Evolutionary conservation across 2,888 invertebrate species (phyloP).

Genomic region (Dolomedes plantarius): DNA sequence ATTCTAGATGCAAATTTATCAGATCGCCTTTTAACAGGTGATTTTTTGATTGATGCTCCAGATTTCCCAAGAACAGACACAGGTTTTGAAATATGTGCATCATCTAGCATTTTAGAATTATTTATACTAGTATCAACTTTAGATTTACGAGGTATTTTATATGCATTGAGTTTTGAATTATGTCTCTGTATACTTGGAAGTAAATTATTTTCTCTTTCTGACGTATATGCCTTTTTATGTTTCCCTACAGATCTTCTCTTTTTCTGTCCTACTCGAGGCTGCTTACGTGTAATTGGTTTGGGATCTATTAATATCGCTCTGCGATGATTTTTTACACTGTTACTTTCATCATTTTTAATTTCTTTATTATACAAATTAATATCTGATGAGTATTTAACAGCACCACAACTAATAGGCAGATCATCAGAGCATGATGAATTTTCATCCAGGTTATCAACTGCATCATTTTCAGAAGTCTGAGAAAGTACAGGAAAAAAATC

Average conservation of each 20-base stretch:
- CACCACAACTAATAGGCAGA: too few species aligned
- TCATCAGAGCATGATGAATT: too few species aligned
- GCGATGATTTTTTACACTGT: not conserved
- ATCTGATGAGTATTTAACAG: too few species aligned
- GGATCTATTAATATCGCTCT: slow-evolving; percentile 40
- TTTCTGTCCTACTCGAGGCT: slow-evolving; percentile 24
- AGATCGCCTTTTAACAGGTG: not conserved
- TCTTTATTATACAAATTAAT: too few species aligned
- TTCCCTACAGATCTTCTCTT: slow-evolving; percentile 25
- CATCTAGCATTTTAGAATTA: too few species aligned
- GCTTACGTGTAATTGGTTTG: slow-evolving; percentile 10
- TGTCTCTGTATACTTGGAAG: too few species aligned
- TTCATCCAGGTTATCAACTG: not conserved
- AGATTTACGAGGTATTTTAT: not conserved
- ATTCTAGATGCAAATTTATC: slow-evolving; percentile 36
- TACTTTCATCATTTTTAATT: too few species aligned
- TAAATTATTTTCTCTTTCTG: not conserved
- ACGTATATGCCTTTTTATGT: not conserved
- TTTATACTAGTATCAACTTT: too few species aligned
- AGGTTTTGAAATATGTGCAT: too few species aligned
- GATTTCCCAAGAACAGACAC: too few species aligned
- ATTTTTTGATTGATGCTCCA: not conserved
- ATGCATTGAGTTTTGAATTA: not conserved
- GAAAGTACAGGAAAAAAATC: not conserved
- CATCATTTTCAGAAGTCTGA: not conserved